Conservation (phyloP, 64 coral and sea anemone species). For the Orbicella faveolata region DNA sequence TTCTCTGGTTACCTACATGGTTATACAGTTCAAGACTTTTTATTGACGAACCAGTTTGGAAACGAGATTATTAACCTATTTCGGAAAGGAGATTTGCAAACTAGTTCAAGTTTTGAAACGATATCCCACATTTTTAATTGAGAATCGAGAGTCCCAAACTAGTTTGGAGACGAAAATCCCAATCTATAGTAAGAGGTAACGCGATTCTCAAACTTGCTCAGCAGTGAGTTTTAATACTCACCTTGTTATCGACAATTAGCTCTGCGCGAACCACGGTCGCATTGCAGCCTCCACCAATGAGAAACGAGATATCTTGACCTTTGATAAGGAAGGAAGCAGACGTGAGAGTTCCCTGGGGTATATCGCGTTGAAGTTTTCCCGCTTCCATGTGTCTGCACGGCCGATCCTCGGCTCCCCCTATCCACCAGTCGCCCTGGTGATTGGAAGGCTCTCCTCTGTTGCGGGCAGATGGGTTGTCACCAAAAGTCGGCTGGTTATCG, state of each 20-base stretch:
- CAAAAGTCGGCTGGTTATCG: not conserved
- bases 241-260: slow-evolving; percentile 13
- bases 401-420: not conserved
- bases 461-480: not conserved
- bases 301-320: slow-evolving; percentile 38
- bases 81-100: too few relatives aligned
- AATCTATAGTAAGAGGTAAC: too few relatives aligned
- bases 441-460: not conserved
- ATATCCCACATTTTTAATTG: too few relatives aligned
- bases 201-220: too few relatives aligned
- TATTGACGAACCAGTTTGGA: too few relatives aligned
- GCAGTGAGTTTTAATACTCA: not conserved
- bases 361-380: slow-evolving; percentile 14
- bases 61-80: too few relatives aligned
- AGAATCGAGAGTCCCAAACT: too few relatives aligned
- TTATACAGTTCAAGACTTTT: too few relatives aligned
- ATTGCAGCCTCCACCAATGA: slow-evolving; percentile 63
- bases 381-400: not conserved
- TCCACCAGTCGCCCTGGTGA: not conserved
- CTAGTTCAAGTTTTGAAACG: too few relatives aligned
- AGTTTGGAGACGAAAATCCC: too few relatives aligned
- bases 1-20: too few relatives aligned
- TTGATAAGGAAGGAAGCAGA: slow-evolving; percentile 29
- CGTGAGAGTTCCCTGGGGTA: slow-evolving; percentile 37
- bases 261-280: slow-evolving; percentile 16